Evolutionary conservation across 2,797 vertebrate genomes (phyloP).

Genomic region (Amblyopsis hoosieri): DNA sequence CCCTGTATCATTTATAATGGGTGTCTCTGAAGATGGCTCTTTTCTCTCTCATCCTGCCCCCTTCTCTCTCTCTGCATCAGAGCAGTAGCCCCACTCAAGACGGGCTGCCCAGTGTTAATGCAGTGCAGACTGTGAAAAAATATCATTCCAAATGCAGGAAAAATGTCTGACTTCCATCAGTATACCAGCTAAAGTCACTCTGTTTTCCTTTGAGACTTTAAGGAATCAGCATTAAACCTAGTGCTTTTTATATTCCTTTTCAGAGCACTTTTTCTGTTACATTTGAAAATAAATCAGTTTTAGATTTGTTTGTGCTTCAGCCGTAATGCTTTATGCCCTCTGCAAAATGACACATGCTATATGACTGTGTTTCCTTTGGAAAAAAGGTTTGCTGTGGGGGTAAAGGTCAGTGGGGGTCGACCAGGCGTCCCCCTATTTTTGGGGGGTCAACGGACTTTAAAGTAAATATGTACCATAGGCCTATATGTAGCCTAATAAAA

Average conservation of each 20-base stretch:
- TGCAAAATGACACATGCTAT: too few relatives aligned
- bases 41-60: constrained; percentile 19
- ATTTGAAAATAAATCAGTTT: not conserved
- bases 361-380: too few relatives aligned
- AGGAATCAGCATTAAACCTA: constrained; percentile 21
- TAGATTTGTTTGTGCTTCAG: too few relatives aligned
- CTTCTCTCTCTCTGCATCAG: constrained; percentile 6
- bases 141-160: constrained; percentile 30
- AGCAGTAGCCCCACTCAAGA: constrained; percentile 23
- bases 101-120: constrained; percentile 20
- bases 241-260: constrained; percentile 17
- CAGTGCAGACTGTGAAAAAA: constrained; percentile 12
- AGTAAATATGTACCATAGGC: too few relatives aligned
- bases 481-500: too few relatives aligned
- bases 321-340: too few relatives aligned
- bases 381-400: too few relatives aligned
- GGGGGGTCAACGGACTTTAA: too few relatives aligned
- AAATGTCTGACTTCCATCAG: constrained; percentile 7
- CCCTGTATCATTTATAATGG: constrained; percentile 66
- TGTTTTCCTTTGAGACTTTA: constrained; percentile 7
- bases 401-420: too few relatives aligned
- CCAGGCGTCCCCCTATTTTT: too few relatives aligned
- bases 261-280: constrained; percentile 15
- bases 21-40: constrained; percentile 34
- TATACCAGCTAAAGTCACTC: constrained; percentile 17